Evolutionary conservation across 2,888 invertebrate species (phyloP).

Genomic region (Plagiodera versicolora): DNA sequence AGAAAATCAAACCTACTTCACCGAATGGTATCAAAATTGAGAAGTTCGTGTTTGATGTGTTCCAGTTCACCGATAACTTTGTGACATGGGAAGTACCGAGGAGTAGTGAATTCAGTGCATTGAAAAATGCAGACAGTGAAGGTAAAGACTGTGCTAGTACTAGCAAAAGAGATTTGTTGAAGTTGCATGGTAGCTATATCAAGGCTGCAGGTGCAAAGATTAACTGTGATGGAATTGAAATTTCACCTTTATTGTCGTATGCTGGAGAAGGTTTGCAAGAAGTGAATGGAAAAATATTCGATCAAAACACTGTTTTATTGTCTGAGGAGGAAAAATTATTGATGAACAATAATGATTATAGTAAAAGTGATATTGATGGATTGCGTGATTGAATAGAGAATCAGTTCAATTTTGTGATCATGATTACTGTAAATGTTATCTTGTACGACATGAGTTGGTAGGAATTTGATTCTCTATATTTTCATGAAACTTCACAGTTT

Average conservation of each 20-base stretch:
- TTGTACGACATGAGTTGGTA: too few relatives aligned
- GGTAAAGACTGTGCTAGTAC: constrained; percentile 92
- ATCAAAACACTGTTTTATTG: constrained; percentile 34
- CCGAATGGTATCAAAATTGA: constrained; percentile 98
- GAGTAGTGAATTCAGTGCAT: constrained; percentile 92
- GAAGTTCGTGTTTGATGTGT: constrained; percentile 99
- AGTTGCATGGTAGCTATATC: constrained; percentile 78
- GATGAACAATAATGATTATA: constrained; percentile 24
- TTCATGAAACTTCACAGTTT: too few relatives aligned
- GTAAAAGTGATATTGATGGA: constrained; percentile 10
- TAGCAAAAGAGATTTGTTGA: constrained; percentile 74
- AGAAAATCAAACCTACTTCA: constrained; percentile 71
- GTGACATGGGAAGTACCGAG: constrained; percentile 91
- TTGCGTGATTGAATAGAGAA: background rate
- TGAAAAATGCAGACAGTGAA: constrained; percentile 90
- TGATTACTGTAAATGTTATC: too few relatives aligned
- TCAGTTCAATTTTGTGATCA: too few relatives aligned
- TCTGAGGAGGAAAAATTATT: constrained; percentile 36
- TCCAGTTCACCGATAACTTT: constrained; percentile 88
- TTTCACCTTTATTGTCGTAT: constrained; percentile 89
- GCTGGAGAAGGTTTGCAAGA: constrained; percentile 80
- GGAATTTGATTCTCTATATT: too few relatives aligned
- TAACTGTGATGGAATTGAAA: constrained; percentile 73
- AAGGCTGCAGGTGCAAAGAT: constrained; percentile 79
- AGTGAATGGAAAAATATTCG: constrained; percentile 40